These are phyloP conservation scores for Stichodactyla helianthus DNA, from an alignment of 64 coral and sea anemone genomes.

Conservation along the genomic window DNA sequence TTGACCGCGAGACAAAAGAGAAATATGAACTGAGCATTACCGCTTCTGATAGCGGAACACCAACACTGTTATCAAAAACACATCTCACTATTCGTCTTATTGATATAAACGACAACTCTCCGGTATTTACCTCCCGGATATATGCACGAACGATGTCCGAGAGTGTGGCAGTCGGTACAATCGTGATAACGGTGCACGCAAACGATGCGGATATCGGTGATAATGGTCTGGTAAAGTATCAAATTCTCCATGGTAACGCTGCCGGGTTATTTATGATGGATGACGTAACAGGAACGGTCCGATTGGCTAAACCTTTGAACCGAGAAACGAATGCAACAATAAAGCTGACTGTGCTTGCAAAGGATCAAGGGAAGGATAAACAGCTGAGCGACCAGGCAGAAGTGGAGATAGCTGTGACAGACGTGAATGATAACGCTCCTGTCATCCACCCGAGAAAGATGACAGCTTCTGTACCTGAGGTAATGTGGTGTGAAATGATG, in stretches of 20 bases:
- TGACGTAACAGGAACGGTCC: constrained; percentile 49
- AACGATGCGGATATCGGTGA: constrained; percentile 62
- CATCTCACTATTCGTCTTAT: constrained; percentile 59
- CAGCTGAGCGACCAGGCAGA: constrained; percentile 52
- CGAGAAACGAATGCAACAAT: constrained; percentile 57
- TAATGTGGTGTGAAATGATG: background rate
- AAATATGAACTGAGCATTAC: constrained; percentile 51
- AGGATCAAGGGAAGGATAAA: constrained; percentile 51
- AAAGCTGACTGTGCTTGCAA: constrained; percentile 59
- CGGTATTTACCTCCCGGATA: constrained; percentile 47
- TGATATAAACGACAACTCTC: constrained; percentile 88
- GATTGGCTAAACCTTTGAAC: constrained; percentile 61
- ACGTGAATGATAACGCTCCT: constrained; percentile 88
- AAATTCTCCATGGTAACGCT: constrained; percentile 65
- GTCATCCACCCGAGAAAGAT: constrained; percentile 75
- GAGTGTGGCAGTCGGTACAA: constrained; percentile 63
- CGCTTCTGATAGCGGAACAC: constrained; percentile 61
- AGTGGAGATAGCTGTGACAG: constrained; percentile 65
- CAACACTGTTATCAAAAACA: constrained; percentile 53
- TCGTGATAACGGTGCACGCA: constrained; percentile 55
- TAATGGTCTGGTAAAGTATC: constrained; percentile 64
- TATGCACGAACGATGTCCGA: constrained; percentile 79
- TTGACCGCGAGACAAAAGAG: constrained; percentile 63
- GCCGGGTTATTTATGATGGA: constrained; percentile 60
- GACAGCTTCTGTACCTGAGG: constrained; percentile 62